These are phyloP conservation scores for Paratrypauchen microcephalus DNA, from an alignment of 2,797 vertebrate species.

Conservation along the genomic window DNA sequence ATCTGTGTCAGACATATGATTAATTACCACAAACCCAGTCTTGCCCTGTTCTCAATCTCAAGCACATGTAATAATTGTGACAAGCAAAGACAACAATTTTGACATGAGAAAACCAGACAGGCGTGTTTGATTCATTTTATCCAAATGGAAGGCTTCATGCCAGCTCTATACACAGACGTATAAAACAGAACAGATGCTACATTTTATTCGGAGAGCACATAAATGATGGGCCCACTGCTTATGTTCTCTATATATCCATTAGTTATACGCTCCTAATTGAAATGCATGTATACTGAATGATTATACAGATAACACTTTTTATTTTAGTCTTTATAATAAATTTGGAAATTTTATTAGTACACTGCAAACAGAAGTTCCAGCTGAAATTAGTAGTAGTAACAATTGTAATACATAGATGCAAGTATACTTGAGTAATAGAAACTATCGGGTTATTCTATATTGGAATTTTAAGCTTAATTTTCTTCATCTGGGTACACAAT, in stretches of 20 bases:
- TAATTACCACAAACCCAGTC: constrained; percentile 14
- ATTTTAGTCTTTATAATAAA: too few species aligned
- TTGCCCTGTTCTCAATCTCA: neutral
- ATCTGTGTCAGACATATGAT: constrained; percentile 8
- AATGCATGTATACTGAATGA: neutral
- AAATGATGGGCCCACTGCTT: constrained; percentile 29
- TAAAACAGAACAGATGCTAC: constrained; percentile 34
- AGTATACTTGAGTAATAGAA: too few species aligned
- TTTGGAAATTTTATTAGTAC: too few species aligned
- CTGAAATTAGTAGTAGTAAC: too few species aligned
- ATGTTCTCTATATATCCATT: constrained; percentile 12
- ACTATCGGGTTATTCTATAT: too few species aligned
- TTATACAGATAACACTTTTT: neutral
- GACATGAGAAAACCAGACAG: constrained; percentile 26
- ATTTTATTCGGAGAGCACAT: constrained; percentile 24
- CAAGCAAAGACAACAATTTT: constrained; percentile 3
- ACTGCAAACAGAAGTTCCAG: too few species aligned
- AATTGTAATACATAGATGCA: neutral
- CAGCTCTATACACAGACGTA: constrained; percentile 12
- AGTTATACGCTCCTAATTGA: neutral
- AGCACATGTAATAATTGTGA: constrained; percentile 16
- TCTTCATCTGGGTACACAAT: too few species aligned
- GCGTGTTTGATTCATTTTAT: constrained; percentile 44
- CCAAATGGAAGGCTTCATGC: constrained; percentile 25
- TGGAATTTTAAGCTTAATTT: too few species aligned